Conservation (phyloP, 64 coral and sea anemone genomes). For the Anthopleura sola region DNA sequence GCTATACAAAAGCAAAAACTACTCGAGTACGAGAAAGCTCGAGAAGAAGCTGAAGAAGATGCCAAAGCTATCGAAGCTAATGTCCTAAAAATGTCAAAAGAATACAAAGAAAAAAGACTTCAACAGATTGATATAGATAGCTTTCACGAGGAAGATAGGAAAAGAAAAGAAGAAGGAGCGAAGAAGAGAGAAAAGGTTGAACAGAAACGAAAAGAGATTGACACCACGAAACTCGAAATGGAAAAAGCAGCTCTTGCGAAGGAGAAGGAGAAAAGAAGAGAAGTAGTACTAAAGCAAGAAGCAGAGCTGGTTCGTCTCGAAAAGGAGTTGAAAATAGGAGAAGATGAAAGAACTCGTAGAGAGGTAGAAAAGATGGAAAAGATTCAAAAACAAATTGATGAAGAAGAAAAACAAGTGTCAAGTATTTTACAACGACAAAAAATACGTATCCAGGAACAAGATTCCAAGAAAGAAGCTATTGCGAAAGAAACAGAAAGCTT, state of each 20-base stretch:
- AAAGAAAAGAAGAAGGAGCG: background rate
- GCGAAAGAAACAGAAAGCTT: constrained; percentile 9
- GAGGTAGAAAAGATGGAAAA: background rate
- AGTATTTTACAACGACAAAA: background rate
- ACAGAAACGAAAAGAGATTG: background rate
- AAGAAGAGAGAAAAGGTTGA: constrained; percentile 3
- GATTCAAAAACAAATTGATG: constrained; percentile 4
- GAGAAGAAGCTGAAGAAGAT: background rate
- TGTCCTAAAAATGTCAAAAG: background rate
- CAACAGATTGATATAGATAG: background rate
- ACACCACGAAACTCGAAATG: background rate
- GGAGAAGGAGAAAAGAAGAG: constrained; percentile 1
- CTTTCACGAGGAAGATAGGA: background rate
- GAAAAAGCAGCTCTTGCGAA: background rate
- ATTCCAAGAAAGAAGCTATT: background rate
- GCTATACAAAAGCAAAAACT: constrained; percentile 2
- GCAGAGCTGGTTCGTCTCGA: background rate
- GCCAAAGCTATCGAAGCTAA: background rate
- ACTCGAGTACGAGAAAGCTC: background rate
- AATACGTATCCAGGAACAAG: background rate
- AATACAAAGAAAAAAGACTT: background rate
- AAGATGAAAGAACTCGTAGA: background rate
- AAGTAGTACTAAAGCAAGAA: background rate
- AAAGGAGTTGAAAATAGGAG: background rate
- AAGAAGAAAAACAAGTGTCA: background rate